These are phyloP conservation scores for Hymenopus coronatus DNA, from an alignment of 2,888 invertebrate species.

Conservation along the genomic window DNA sequence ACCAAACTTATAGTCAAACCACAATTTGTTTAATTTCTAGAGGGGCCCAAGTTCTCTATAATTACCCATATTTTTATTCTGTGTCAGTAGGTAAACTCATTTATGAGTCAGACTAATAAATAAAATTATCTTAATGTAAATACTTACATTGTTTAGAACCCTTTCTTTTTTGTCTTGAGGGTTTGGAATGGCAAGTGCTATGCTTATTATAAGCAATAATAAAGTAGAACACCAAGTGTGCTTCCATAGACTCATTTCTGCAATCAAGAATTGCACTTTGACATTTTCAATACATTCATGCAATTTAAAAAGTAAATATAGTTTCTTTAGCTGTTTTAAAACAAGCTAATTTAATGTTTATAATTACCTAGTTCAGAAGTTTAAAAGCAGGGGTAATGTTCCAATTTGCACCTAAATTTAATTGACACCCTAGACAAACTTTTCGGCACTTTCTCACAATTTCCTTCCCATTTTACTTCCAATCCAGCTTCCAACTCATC, in stretches of 20 bases:
- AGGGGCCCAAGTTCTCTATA: no score
- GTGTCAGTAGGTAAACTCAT: no score
- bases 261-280: not conserved
- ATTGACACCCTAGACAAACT: not conserved
- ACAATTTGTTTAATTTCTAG: no score
- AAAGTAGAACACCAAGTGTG: constrained; percentile 11
- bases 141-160: constrained; percentile 51
- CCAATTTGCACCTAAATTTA: not conserved
- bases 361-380: not conserved
- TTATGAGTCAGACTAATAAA: no score
- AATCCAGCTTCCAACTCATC: not conserved
- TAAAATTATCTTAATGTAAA: not conserved
- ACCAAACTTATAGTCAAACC: no score
- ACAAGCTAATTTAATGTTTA: not conserved
- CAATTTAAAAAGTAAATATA: not conserved
- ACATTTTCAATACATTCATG: not conserved
- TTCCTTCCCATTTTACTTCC: not conserved
- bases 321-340: not conserved
- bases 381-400: not conserved
- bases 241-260: constrained; percentile 6
- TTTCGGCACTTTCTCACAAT: not conserved
- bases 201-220: constrained; percentile 25
- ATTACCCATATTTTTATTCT: no score
- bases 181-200: constrained; percentile 64
- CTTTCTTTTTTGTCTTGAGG: constrained; percentile 63